Evolutionary conservation across 2,888 invertebrate genomes (phyloP).

Genomic region (Amphipyra tragopoginis): DNA sequence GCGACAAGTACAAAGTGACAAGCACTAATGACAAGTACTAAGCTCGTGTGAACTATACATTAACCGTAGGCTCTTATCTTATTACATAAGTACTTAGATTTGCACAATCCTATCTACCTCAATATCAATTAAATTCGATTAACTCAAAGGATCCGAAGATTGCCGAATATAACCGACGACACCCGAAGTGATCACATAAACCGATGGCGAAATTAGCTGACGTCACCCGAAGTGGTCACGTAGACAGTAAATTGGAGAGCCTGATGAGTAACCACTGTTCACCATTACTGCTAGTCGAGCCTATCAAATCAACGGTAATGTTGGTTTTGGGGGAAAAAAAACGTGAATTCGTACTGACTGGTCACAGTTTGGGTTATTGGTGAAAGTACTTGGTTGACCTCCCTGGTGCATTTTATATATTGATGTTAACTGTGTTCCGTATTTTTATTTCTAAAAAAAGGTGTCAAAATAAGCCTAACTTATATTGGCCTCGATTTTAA

Average conservation of each 20-base stretch:
- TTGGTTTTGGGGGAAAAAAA: conserved; percentile 17
- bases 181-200: conserved; percentile 24
- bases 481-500: too few relatives aligned
- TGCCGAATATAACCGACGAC: conserved; percentile 36
- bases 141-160: conserved; percentile 29
- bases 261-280: conserved; percentile 32
- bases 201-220: conserved; percentile 24
- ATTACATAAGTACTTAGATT: too few relatives aligned
- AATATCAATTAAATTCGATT: conserved; percentile 21
- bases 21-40: too few relatives aligned
- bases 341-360: conserved; percentile 11
- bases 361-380: too few relatives aligned
- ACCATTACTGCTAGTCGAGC: conserved; percentile 17
- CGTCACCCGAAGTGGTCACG: conserved; percentile 51
- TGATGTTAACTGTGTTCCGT: too few relatives aligned
- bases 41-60: too few relatives aligned
- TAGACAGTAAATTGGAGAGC: conserved; percentile 39
- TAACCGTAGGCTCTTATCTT: background rate
- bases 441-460: too few relatives aligned
- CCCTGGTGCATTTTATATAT: too few relatives aligned
- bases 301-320: conserved; percentile 51
- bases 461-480: too few relatives aligned
- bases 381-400: too few relatives aligned
- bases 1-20: too few relatives aligned
- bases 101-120: conserved; percentile 3